These are phyloP conservation scores for Catharus bicknelli DNA, from an alignment of 2,113 vertebrate species.

Conservation along the genomic window DNA sequence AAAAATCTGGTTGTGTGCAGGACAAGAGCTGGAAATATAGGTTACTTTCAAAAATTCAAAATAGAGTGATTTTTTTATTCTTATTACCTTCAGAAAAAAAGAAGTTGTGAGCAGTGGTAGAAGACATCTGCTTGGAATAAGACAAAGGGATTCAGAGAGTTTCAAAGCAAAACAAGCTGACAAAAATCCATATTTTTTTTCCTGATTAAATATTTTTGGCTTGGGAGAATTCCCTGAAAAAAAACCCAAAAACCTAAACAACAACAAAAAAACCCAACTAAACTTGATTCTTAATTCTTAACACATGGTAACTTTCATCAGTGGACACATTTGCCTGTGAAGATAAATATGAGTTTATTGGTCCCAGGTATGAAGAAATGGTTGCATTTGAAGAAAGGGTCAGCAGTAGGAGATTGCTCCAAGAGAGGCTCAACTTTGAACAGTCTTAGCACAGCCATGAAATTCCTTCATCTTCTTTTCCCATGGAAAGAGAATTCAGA, in stretches of 20 bases:
- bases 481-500: neutral
- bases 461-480: neutral
- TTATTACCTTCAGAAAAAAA: neutral
- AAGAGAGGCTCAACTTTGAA: neutral
- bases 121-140: neutral
- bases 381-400: neutral
- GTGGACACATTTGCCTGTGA: neutral
- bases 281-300: neutral
- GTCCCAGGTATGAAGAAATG: neutral
- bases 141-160: neutral
- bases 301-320: neutral
- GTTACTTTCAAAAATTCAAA: neutral
- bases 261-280: too few relatives aligned
- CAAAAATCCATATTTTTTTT: neutral
- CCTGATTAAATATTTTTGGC: neutral
- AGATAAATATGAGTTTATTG: neutral
- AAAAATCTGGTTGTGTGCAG: neutral
- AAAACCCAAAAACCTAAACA: too few relatives aligned
- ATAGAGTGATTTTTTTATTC: fast-evolving
- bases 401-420: neutral
- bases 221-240: neutral
- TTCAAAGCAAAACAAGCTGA: neutral
- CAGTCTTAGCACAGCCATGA: neutral
- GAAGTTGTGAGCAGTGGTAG: neutral
- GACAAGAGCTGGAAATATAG: neutral